phyloP scores from a whole-genome alignment of 2,113 vertebrate genomes.

The Pongo abelii region DNA sequence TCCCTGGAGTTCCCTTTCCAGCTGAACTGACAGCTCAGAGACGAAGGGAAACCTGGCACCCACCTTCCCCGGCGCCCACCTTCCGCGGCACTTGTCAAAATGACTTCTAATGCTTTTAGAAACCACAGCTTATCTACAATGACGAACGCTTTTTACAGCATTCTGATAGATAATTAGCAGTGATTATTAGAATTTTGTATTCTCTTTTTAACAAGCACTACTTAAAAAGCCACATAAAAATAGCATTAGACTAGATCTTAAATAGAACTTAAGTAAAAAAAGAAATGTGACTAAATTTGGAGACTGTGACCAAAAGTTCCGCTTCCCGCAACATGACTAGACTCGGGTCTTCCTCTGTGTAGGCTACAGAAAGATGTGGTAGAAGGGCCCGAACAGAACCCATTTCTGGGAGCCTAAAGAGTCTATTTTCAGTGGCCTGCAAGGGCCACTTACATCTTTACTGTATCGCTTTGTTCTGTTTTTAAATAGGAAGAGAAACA shows the following conservation, averaged over 20 bases:
- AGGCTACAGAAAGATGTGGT: not conserved
- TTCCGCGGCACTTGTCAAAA: not conserved
- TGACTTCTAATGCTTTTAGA: rapidly evolving
- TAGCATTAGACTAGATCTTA: not conserved
- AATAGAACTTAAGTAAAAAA: not conserved
- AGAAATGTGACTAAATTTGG: not conserved
- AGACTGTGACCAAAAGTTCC: rapidly evolving
- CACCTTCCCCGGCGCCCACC: not conserved
- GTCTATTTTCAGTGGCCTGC: not conserved
- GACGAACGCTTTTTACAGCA: not conserved
- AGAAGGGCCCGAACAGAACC: not conserved
- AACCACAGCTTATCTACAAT: too few relatives aligned
- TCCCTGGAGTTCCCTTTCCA: not conserved
- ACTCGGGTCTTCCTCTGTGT: rapidly evolving
- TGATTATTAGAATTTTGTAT: rapidly evolving
- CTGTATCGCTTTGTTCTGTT: rapidly evolving
- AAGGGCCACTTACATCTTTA: rapidly evolving
- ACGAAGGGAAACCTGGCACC: rapidly evolving
- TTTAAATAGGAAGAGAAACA: not conserved
- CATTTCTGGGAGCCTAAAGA: rapidly evolving
- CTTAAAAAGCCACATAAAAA: not conserved
- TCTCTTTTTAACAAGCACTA: not conserved
- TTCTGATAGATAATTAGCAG: rapidly evolving
- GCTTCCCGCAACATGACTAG: rapidly evolving
- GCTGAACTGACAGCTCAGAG: rapidly evolving